Percentiles rank a stretch among this genome's conserved stretches.
Evolutionary conservation across 2,113 vertebrate species (phyloP).

Genomic region (Sorex araneus): DNA sequence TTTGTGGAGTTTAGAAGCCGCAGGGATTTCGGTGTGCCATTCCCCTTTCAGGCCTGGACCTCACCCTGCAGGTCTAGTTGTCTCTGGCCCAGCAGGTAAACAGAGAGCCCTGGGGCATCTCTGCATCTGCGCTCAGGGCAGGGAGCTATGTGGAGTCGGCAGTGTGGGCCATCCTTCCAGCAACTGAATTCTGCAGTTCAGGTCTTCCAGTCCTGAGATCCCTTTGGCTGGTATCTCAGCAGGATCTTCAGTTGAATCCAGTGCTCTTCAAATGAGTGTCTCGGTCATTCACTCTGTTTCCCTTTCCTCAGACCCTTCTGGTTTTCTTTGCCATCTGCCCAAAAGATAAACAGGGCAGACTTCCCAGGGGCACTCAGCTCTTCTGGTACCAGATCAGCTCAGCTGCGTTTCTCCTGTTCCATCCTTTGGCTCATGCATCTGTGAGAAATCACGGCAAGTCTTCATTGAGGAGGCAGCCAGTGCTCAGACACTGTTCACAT

Average conservation of each 20-base stretch:
- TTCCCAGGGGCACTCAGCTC: slow-evolving; percentile 16
- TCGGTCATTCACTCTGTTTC: not conserved
- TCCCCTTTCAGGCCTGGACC: too few relatives aligned
- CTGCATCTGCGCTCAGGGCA: too few relatives aligned
- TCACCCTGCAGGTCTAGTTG: too few relatives aligned
- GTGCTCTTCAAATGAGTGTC: not conserved
- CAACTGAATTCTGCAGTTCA: not conserved
- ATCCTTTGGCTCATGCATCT: not conserved
- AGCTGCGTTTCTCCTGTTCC: not conserved
- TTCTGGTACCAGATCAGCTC: not conserved
- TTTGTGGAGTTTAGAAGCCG: not conserved
- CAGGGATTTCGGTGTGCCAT: not conserved
- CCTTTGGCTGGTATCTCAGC: not conserved
- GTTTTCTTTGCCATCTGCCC: slow-evolving; percentile 33
- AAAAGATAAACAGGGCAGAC: not conserved
- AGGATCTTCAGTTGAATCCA: not conserved
- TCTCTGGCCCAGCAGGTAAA: too few relatives aligned
- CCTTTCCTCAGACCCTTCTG: not conserved
- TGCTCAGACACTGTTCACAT: not conserved
- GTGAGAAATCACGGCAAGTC: slow-evolving; percentile 19
- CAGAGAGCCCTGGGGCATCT: too few relatives aligned
- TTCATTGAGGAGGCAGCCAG: not conserved
- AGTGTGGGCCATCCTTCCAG: not conserved
- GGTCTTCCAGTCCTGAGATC: not conserved
- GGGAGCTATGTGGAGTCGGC: not conserved